Evolutionary conservation across 2,113 vertebrate species (phyloP).

Genomic region (Psittacara wagleri): DNA sequence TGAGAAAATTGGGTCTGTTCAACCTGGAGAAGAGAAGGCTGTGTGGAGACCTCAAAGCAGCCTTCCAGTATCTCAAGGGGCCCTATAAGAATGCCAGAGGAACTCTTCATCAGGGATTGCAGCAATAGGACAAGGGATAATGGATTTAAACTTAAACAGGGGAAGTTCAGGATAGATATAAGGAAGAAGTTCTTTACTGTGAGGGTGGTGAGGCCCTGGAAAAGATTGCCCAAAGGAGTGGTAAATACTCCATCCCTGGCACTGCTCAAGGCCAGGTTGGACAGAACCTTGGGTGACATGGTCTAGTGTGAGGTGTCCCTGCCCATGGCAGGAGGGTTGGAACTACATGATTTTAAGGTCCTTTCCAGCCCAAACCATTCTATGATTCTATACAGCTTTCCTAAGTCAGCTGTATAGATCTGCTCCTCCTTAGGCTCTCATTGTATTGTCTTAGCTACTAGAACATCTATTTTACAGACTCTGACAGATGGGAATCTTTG

Average conservation of each 20-base stretch:
- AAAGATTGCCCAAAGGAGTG: neutral
- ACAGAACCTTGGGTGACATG: neutral
- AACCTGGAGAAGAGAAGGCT: neutral
- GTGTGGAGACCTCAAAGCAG: neutral
- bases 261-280: neutral
- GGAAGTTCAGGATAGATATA: neutral
- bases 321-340: neutral
- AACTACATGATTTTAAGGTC: neutral
- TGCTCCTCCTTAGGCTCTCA: neutral
- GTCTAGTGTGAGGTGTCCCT: neutral
- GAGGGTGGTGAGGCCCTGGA: neutral
- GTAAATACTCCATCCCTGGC: neutral
- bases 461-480: neutral
- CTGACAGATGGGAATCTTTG: neutral
- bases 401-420: neutral
- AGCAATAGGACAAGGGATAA: neutral
- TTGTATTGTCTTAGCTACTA: neutral
- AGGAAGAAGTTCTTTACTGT: neutral
- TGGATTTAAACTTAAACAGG: neutral
- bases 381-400: neutral
- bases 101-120: neutral
- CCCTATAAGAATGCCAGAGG: neutral
- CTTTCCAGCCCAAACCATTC: neutral
- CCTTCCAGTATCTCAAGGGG: neutral
- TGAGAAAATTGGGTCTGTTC: neutral